Conservation (phyloP, 2,113 vertebrate genomes). For the Solea senegalensis region DNA sequence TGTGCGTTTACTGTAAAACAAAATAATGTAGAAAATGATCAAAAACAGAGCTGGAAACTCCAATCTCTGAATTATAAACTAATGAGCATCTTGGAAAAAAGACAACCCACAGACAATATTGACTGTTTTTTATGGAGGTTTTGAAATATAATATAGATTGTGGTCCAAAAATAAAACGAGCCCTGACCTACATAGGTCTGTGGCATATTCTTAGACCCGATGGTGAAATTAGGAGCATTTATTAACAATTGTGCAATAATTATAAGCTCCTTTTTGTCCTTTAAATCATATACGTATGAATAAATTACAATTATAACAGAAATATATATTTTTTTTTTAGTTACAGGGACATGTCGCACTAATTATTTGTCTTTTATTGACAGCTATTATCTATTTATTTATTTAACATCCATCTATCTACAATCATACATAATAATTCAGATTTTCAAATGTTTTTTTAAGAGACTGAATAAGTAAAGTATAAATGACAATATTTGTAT, state of each 20-base stretch:
- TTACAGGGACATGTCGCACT: no score
- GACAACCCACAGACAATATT: not conserved
- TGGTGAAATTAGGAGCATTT: no score
- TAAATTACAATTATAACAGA: not conserved
- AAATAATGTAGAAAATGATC: slow-evolving; percentile 12
- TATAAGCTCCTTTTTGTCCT: not conserved
- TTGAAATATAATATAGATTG: not conserved
- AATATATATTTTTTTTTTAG: no score
- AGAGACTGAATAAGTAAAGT: no score
- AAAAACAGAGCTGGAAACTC: slow-evolving; percentile 10
- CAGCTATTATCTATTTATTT: no score
- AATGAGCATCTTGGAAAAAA: not conserved
- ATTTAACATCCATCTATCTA: no score
- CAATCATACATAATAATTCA: no score
- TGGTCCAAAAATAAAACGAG: not conserved
- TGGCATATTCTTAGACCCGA: not conserved
- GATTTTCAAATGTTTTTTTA: no score
- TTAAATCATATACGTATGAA: not conserved
- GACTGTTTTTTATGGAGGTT: not conserved
- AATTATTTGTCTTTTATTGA: no score
- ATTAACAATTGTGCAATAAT: not conserved
- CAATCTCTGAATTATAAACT: not conserved
- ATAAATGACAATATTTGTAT: not conserved
- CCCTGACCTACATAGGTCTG: not conserved
- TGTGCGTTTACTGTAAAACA: slow-evolving; percentile 22